phyloP scores from a whole-genome alignment of 2,888 invertebrate species.

The Orthosia gracilis region DNA sequence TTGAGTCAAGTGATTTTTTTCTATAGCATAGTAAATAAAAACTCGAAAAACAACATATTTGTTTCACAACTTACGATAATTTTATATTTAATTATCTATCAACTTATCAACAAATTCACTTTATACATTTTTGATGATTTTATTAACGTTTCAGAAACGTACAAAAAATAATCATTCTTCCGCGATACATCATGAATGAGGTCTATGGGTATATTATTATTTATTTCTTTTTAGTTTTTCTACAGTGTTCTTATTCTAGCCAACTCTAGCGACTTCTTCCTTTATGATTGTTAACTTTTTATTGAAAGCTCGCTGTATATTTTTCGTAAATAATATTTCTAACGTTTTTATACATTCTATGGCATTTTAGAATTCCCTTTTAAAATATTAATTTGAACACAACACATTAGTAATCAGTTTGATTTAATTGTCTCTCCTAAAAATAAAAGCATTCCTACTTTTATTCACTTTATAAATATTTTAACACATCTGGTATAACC shows the following conservation, averaged over 20 bases:
- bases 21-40: conserved; percentile 10
- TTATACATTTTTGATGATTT: conserved; percentile 63
- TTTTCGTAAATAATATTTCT: conserved; percentile 23
- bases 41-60: conserved; percentile 22
- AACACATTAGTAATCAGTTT: conserved; percentile 10
- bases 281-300: neutral
- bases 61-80: conserved; percentile 66
- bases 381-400: neutral
- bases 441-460: conserved; percentile 9
- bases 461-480: conserved; percentile 8
- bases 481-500: neutral
- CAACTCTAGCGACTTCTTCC: conserved; percentile 29
- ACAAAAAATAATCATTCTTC: conserved; percentile 78
- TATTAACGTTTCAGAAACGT: conserved; percentile 71
- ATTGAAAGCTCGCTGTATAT: conserved; percentile 38
- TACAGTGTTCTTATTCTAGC: conserved; percentile 56
- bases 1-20: neutral
- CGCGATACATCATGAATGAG: conserved; percentile 68
- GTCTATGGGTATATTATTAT: conserved; percentile 65
- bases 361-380: conserved; percentile 4
- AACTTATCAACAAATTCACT: conserved; percentile 60
- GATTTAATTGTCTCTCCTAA: conserved; percentile 20
- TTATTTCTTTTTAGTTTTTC: conserved; percentile 52
- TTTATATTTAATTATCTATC: conserved; percentile 61
- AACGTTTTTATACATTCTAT: neutral